phyloP scores from a whole-genome alignment of 2,888 invertebrate species.

The Amphipyra tragopoginis region DNA sequence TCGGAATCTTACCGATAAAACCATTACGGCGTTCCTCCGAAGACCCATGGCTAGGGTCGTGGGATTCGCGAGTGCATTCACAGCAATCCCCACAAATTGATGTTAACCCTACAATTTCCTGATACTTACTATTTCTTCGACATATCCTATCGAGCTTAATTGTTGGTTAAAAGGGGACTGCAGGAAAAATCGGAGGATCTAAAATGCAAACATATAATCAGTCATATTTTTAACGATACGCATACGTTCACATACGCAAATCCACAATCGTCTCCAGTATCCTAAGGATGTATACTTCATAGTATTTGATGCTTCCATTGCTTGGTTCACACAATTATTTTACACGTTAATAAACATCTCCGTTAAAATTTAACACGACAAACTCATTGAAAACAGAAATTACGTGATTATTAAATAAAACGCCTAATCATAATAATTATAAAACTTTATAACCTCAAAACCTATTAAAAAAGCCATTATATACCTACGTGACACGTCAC shows the following conservation, averaged over 20 bases:
- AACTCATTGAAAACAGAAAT: conserved; percentile 24
- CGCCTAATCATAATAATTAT: conserved; percentile 45
- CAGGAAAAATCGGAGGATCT: neutral
- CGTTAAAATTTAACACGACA: conserved; percentile 17
- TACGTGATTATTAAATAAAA: conserved; percentile 44
- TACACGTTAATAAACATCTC: conserved; percentile 4
- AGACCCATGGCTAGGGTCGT: too few species aligned
- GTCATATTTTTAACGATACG: neutral
- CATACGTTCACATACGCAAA: neutral
- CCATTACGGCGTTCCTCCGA: too few species aligned
- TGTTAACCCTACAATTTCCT: neutral
- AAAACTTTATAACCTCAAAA: conserved; percentile 47
- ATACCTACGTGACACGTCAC: conserved; percentile 55
- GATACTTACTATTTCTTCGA: neutral
- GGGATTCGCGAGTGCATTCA: too few species aligned
- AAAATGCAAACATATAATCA: neutral
- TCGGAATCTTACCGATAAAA: too few species aligned
- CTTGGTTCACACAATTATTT: neutral
- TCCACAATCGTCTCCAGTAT: too few species aligned
- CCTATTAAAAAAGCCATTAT: conserved; percentile 55
- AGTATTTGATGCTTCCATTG: too few species aligned
- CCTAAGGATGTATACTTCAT: too few species aligned
- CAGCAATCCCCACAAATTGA: too few species aligned
- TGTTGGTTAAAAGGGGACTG: neutral
- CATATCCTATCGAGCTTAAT: neutral